Base-by-base conservation (phyloP, 2,113 vertebrate genomes). In the Lepus americanus region DNA sequence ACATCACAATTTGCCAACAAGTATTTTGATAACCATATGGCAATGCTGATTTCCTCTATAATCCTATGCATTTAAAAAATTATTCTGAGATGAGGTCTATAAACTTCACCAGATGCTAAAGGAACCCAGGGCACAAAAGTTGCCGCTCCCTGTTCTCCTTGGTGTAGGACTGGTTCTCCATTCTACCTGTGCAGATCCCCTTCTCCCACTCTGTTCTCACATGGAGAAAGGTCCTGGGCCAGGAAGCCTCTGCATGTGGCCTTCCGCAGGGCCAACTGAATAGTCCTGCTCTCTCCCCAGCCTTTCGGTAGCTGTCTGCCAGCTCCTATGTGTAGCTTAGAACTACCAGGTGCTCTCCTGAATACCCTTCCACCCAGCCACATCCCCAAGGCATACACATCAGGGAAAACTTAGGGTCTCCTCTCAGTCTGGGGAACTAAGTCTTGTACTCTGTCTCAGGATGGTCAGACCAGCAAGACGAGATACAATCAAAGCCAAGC, bases 1-100 rank as follows among this genome's bases (percentile, higher is more conserved):
- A 27, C 9, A 51, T 59, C 20, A 53, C 19, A 55, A 51, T 27
- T 31, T 53, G 49, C 25, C 89, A 53, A 87, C 55, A 95, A 83
- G 5, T 51, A 83, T 94, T 73, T 59, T 77, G 3, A 74, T 96
- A 79, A 64, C 36, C 76, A 25, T 59, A 92, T 77, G 91, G 92
- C 74, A 74, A 19, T 36, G 67, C 5, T 36, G 31, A 33, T 63
- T 70, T 81, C 49, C 53, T 77, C 67, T 55, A 51, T 4, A 77
- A 74, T 87, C 13, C n/a, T 84, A 8, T 73, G 36, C 29, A 53
- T 87, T 90, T 82, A 91, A 70, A 90, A 77, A 44, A 44, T 67
- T 22, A 67, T 49, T 67, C 64, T 33, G 49, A 59, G 5, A n/a
- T 79, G 44, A 16, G 14, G 9, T 82, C 31, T 23, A 70, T 23